These are phyloP conservation scores for Neogale vison DNA, from an alignment of 2,113 vertebrate genomes.

Conservation along the genomic window DNA sequence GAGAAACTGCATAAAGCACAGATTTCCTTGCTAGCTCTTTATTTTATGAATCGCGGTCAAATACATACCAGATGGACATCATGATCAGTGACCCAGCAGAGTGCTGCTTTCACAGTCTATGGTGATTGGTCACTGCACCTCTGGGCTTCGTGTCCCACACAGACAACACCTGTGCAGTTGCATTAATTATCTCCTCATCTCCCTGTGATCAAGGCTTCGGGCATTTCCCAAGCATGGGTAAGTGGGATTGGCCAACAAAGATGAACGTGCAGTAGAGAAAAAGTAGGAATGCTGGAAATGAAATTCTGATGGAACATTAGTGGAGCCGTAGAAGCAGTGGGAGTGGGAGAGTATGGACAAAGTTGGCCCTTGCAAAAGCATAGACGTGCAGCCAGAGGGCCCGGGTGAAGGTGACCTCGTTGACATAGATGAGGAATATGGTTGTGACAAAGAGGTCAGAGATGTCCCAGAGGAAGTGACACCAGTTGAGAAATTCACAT, in stretches of 20 bases:
- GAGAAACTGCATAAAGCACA: neutral
- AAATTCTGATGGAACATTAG: too few species aligned
- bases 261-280: neutral
- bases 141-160: neutral
- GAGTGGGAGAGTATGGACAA: neutral
- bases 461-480: neutral
- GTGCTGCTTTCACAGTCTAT: neutral
- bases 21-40: neutral
- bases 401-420: neutral
- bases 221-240: neutral
- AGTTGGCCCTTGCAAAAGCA: too few species aligned
- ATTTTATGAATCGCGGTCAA: neutral
- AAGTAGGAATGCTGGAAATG: neutral
- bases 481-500: neutral
- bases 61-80: neutral
- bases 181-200: neutral
- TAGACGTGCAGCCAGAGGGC: neutral
- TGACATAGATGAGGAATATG: neutral
- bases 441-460: neutral
- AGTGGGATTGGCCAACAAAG: neutral
- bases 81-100: accelerated
- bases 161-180: neutral
- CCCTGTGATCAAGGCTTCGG: too few species aligned
- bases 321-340: too few species aligned
- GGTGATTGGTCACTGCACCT: neutral